Base-by-base conservation (phyloP, 2,113 vertebrate genomes). In the Rhizomys pruinosus region DNA sequence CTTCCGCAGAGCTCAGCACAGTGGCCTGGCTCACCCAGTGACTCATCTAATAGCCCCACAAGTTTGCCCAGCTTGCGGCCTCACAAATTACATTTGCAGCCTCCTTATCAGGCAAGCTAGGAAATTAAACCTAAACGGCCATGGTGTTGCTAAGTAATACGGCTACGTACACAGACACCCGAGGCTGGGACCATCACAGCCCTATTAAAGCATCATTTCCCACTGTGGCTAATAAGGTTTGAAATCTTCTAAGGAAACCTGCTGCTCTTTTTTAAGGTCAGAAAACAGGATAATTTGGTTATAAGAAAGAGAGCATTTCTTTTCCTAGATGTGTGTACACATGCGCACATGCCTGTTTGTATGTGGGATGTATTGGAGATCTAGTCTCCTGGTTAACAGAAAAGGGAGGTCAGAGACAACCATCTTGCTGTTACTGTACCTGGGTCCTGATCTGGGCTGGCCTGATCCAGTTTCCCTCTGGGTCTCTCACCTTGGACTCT, bases 91-190 rank as follows among this genome's bases (percentile, higher is more conserved):
- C 90, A 87, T 96, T 87, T 89, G 68, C 94, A 89, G 89, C 64
- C 78, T 91, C 81, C 96, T 97, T 97, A 88, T 97, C 97, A 94
- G 95, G 91, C 93, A 72, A 84, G 85, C 94, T 74, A 94, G 96
- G 96, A 97, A 96, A 96, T 97, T 90, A 84, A 96, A 96, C 96
- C 81, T 27, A 96, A 88, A 86, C 89, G 73, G 94, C 91, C 0
- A 34, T 20, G 84, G 90, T 76, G 44, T 94, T 92, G 96, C 97
- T 93, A 96, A 97, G 96, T 96, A 95, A 95, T 96, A 92, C 25
- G 88, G 88, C 82, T 88, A 71, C 3, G 4, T 52, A 90, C 87
- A 93, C 86, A 94, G 95, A 82, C 94, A 86, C 96, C 93, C 16
- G 29, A 88, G 93, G 96, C 94, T 5, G 73, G 82, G 93, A 80